Percentiles rank a stretch among this genome's conserved stretches.
Conservation (phyloP, 1,140 invertebrate genomes). For the Lanistes nyassanus region DNA sequence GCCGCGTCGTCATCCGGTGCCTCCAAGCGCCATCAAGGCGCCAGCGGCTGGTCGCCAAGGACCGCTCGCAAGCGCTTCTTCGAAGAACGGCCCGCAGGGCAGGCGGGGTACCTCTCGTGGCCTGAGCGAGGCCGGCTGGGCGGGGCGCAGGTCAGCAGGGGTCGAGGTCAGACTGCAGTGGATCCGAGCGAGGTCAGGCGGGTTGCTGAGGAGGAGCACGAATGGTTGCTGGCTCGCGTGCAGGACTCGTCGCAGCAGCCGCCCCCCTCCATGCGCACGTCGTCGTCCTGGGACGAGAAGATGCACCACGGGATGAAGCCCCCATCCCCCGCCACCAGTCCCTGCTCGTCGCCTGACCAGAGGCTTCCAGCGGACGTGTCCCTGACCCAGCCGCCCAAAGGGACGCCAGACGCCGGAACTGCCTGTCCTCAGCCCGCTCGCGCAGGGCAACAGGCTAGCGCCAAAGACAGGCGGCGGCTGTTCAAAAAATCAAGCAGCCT, state of each 20-base stretch:
- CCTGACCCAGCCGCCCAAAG: too few relatives aligned
- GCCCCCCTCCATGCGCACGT: constrained; percentile 25
- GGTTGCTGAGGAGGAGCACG: constrained; percentile 35
- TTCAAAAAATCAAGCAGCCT: constrained; percentile 45
- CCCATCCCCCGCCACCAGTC: background rate
- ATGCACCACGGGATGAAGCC: constrained; percentile 26
- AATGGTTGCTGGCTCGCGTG: constrained; percentile 21
- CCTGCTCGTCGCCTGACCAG: background rate
- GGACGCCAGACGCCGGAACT: background rate
- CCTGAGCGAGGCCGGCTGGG: constrained; percentile 31
- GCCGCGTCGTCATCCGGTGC: background rate
- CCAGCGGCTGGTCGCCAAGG: constrained; percentile 41
- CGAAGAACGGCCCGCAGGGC: constrained; percentile 27
- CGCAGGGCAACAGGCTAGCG: background rate
- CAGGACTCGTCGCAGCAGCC: constrained; percentile 12
- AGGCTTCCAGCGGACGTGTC: too few relatives aligned
- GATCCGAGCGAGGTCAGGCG: constrained; percentile 29
- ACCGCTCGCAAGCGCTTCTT: constrained; percentile 49
- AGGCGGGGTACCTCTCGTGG: constrained; percentile 39
- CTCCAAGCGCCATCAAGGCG: constrained; percentile 2
- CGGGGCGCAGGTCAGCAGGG: background rate
- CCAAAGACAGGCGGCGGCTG: constrained; percentile 40
- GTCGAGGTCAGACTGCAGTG: background rate
- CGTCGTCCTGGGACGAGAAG: constrained; percentile 34
- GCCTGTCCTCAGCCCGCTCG: background rate